Conservation (phyloP, 2,888 invertebrate genomes). For the Drosophila phalerata region DNA sequence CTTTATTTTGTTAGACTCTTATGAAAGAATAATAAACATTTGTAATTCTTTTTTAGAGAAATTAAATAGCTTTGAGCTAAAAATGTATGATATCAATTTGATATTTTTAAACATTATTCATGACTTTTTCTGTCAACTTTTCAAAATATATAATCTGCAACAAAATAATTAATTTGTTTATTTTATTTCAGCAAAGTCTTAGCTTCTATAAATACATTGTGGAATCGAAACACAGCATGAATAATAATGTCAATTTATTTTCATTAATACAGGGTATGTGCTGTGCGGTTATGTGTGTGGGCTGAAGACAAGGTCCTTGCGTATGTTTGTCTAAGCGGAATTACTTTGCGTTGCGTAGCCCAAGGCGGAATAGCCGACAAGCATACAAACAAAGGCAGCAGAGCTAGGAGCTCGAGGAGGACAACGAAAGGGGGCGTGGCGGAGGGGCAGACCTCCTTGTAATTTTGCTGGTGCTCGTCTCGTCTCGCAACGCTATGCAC, state of each 20-base stretch:
- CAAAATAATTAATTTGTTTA: too few species aligned
- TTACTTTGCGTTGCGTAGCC: slow-evolving; percentile 55
- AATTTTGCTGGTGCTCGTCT: slow-evolving; percentile 27
- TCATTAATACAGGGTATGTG: slow-evolving; percentile 37
- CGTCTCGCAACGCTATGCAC: slow-evolving; percentile 48
- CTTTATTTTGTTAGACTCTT: not conserved
- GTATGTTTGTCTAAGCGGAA: slow-evolving; percentile 55
- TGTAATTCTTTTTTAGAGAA: not conserved
- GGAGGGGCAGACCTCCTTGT: not conserved
- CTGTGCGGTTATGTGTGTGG: not conserved
- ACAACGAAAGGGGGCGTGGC: not conserved
- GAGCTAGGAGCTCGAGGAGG: slow-evolving; percentile 1
- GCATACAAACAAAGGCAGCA: slow-evolving; percentile 42
- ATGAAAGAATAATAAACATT: not conserved
- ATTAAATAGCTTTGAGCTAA: not conserved
- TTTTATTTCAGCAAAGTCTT: not conserved
- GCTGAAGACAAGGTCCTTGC: slow-evolving; percentile 19
- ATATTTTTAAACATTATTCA: not conserved
- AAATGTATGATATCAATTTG: not conserved
- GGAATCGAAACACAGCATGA: not conserved
- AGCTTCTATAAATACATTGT: not conserved
- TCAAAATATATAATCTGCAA: too few species aligned
- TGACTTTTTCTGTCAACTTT: not conserved
- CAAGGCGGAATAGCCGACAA: slow-evolving; percentile 48
- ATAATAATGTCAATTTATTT: slow-evolving; percentile 9